Percentiles rank a stretch among this genome's conserved stretches.
Conservation (phyloP, 2,797 vertebrate species). For the Phalloptychus januarius region DNA sequence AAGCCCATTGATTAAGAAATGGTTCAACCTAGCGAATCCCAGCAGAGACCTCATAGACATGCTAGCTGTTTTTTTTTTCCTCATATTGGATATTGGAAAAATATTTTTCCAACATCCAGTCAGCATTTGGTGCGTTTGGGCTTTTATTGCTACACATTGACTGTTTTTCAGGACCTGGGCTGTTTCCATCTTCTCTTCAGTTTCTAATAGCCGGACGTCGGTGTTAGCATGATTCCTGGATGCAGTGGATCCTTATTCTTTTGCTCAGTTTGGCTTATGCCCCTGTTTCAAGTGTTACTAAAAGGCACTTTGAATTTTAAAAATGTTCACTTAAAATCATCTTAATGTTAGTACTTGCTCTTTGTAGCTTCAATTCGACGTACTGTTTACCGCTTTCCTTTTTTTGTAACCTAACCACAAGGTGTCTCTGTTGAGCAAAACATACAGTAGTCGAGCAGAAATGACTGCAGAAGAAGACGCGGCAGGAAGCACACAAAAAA, state of each 20-base stretch:
- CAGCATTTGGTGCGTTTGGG: background rate
- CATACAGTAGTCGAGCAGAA: background rate
- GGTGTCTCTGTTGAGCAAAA: background rate
- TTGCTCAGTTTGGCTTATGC: background rate
- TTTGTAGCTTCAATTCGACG: background rate
- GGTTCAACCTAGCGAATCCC: background rate
- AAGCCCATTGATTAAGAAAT: background rate
- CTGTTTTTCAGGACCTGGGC: background rate
- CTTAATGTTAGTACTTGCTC: background rate
- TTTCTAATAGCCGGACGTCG: background rate
- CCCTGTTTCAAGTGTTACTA: background rate
- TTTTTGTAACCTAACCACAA: background rate
- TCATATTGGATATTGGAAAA: background rate
- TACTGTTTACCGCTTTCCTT: too few species aligned
- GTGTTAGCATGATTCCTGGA: background rate
- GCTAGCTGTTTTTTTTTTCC: background rate
- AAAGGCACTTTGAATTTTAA: background rate
- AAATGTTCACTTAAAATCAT: background rate
- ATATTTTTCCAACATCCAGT: background rate
- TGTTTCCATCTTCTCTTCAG: background rate
- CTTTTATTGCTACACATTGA: background rate
- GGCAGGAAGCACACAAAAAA: background rate
- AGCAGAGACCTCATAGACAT: background rate
- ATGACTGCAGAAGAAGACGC: background rate
- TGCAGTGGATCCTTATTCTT: background rate